Conservation (phyloP, 2,888 invertebrate genomes). For the Laothoe populi region DNA sequence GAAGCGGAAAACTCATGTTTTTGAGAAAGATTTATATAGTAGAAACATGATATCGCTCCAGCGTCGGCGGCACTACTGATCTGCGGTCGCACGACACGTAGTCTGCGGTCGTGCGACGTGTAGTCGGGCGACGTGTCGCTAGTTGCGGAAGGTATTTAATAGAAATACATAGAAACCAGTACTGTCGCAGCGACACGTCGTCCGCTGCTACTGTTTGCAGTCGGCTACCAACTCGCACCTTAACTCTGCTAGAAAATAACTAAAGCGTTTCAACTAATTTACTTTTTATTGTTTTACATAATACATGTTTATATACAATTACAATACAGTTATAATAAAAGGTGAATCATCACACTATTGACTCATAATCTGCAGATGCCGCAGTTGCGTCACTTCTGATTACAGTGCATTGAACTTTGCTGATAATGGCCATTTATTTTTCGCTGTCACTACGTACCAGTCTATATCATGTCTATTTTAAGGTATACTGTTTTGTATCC, state of each 20-base stretch:
- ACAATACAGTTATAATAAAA: slow-evolving; percentile 5
- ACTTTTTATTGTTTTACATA: slow-evolving; percentile 26
- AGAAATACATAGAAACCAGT: no score
- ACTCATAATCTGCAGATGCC: slow-evolving; percentile 13
- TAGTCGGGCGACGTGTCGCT: no score
- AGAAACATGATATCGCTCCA: no score
- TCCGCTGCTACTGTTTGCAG: no score
- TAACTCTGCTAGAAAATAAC: not conserved
- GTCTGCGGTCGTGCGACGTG: no score
- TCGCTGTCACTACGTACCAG: not conserved
- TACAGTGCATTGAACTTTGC: not conserved
- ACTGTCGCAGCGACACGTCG: no score
- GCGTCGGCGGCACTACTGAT: no score
- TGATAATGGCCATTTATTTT: slow-evolving; percentile 16
- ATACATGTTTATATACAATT: slow-evolving; percentile 26
- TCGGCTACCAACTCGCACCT: no score
- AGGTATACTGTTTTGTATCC: slow-evolving; percentile 3
- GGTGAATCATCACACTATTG: not conserved
- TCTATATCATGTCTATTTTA: not conserved
- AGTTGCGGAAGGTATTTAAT: no score
- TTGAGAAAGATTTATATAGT: no score
- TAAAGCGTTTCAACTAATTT: slow-evolving; percentile 2
- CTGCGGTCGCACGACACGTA: no score
- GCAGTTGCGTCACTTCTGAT: slow-evolving; percentile 13
- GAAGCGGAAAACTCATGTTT: no score